phyloP scores from a whole-genome alignment of 1,140 invertebrate species.

The Pseudomyrmex pallidus region DNA sequence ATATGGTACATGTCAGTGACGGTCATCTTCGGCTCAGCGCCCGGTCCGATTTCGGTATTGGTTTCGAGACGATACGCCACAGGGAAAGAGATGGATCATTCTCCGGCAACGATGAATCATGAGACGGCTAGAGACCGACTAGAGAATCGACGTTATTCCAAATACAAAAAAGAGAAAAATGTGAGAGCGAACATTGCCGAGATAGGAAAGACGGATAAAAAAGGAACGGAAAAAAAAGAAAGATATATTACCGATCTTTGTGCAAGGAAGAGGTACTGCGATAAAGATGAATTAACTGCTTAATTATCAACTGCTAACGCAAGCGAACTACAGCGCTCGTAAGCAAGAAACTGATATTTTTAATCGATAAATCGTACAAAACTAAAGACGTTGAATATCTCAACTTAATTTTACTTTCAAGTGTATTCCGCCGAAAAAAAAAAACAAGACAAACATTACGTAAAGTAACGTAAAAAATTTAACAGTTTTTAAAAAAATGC shows the following conservation, averaged over 20 bases:
- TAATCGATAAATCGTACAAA: neutral
- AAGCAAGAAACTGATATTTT: conserved; percentile 11
- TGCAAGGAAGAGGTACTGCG: neutral
- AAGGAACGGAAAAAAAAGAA: conserved; percentile 20
- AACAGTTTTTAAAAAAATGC: no score
- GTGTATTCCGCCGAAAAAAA: neutral
- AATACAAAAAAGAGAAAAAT: conserved; percentile 66
- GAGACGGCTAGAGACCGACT: conserved; percentile 75
- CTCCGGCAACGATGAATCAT: conserved; percentile 84
- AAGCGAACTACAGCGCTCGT: no score
- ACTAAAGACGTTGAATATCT: neutral
- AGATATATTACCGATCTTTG: neutral
- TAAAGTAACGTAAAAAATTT: neutral
- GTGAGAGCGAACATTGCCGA: conserved; percentile 48
- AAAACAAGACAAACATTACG: neutral
- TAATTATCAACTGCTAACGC: neutral
- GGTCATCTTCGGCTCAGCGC: conserved; percentile 58
- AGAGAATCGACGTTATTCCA: conserved; percentile 65
- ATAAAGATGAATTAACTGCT: conserved; percentile 38
- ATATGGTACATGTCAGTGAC: conserved; percentile 57
- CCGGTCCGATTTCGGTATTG: conserved; percentile 67
- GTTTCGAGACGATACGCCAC: conserved; percentile 67
- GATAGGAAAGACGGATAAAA: conserved; percentile 30
- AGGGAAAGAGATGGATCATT: conserved; percentile 84
- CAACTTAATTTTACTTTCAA: neutral